These are phyloP conservation scores for Hirudo medicinalis DNA, from an alignment of 1,140 invertebrate genomes.

Conservation along the genomic window DNA sequence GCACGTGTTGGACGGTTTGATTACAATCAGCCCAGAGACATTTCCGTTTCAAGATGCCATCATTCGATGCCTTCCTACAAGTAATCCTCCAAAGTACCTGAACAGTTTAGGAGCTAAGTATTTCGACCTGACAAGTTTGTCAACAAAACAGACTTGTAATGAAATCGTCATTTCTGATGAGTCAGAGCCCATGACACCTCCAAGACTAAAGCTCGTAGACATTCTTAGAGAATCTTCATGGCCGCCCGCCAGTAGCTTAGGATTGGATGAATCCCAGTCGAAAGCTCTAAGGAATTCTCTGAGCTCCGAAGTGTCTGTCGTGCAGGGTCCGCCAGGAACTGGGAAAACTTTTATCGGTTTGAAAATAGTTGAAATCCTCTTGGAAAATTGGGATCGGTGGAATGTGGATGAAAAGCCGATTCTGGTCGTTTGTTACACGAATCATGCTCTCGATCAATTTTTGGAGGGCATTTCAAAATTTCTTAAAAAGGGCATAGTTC, in stretches of 20 bases:
- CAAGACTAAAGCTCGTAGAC: not conserved
- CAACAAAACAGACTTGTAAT: not conserved
- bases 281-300: slow-evolving; percentile 41
- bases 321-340: slow-evolving; percentile 50
- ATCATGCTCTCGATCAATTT: slow-evolving; percentile 73
- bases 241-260: slow-evolving; percentile 29
- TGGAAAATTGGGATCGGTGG: slow-evolving; percentile 34
- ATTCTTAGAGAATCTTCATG: slow-evolving; percentile 26
- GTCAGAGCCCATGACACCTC: not conserved
- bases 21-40: slow-evolving; percentile 31
- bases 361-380: slow-evolving; percentile 36
- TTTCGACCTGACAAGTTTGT: slow-evolving; percentile 2
- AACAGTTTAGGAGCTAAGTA: slow-evolving; percentile 10
- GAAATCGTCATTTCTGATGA: not conserved
- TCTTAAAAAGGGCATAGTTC: slow-evolving; percentile 44
- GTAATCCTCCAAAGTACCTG: slow-evolving; percentile 29
- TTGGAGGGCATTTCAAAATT: slow-evolving; percentile 51
- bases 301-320: slow-evolving; percentile 48
- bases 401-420: slow-evolving; percentile 43
- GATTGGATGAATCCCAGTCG: slow-evolving; percentile 41
- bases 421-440: slow-evolving; percentile 64
- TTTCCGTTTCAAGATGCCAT: slow-evolving; percentile 38
- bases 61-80: slow-evolving; percentile 27
- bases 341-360: slow-evolving; percentile 39
- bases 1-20: slow-evolving; percentile 39